These are phyloP conservation scores for Polypterus bichir DNA, from an alignment of 2,113 vertebrate species.

Conservation along the genomic window DNA sequence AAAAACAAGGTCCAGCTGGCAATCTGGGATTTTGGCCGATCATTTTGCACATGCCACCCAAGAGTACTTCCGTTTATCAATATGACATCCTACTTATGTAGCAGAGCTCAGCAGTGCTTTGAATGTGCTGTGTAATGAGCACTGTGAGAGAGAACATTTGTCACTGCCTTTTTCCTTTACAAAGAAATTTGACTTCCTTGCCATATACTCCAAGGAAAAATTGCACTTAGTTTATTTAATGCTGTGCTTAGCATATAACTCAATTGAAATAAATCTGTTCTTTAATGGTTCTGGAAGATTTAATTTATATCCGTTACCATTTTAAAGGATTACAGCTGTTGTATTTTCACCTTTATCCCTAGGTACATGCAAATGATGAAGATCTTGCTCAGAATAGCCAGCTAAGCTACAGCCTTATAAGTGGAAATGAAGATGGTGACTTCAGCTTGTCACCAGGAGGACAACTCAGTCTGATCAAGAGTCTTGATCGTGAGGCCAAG, in stretches of 20 bases:
- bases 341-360: not conserved
- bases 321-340: no score
- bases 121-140: no score
- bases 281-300: no score
- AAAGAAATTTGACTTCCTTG: no score
- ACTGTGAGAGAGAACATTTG: no score
- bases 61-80: slow-evolving; percentile 3
- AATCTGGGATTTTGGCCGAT: slow-evolving; percentile 21
- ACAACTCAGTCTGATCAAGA: slow-evolving; percentile 66
- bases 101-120: not conserved
- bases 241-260: no score
- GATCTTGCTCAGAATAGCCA: slow-evolving; percentile 76
- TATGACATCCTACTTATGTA: not conserved
- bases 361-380: slow-evolving; percentile 90
- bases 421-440: slow-evolving; percentile 64
- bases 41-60: slow-evolving; percentile 8
- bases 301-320: no score
- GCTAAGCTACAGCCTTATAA: slow-evolving; percentile 65
- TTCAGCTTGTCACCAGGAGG: slow-evolving; percentile 73
- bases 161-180: no score
- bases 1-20: slow-evolving; percentile 31
- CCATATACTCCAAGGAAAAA: no score
- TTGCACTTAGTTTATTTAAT: no score
- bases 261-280: no score
- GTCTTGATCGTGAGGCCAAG: slow-evolving; percentile 70